These are phyloP conservation scores for Pyrgus malvae DNA, from an alignment of 2,888 invertebrate genomes.

Conservation along the genomic window DNA sequence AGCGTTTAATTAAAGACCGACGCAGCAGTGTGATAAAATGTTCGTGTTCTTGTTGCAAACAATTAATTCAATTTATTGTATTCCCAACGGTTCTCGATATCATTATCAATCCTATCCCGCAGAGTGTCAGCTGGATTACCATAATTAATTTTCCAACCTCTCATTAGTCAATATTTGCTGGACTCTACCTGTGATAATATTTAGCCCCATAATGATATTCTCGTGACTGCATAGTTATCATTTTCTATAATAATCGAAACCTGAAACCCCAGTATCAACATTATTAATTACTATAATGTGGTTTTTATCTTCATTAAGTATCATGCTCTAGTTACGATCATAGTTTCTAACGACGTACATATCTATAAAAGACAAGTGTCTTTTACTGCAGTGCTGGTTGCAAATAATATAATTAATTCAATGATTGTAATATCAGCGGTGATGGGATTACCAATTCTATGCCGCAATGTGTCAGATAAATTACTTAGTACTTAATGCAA, in stretches of 20 bases:
- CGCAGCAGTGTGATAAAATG: no score
- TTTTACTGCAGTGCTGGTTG: no score
- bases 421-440: slow-evolving; percentile 16
- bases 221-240: background rate
- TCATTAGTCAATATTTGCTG: slow-evolving; percentile 17
- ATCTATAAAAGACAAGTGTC: no score
- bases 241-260: background rate
- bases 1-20: no score
- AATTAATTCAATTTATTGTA: slow-evolving; percentile 22
- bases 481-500: no score
- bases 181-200: background rate
- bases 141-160: slow-evolving; percentile 13
- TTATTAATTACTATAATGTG: no score
- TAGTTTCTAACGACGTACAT: no score
- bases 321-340: slow-evolving; percentile 2
- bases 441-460: slow-evolving; percentile 20
- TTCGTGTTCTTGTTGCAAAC: slow-evolving; percentile 4
- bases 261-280: no score
- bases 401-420: slow-evolving; percentile 20
- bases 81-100: slow-evolving; percentile 13
- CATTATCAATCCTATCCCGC: slow-evolving; percentile 20
- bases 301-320: no score
- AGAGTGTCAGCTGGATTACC: slow-evolving; percentile 21
- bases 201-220: background rate
- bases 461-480: slow-evolving; percentile 14